These are phyloP conservation scores for Symphodus melops DNA, from an alignment of 2,113 vertebrate genomes.

Conservation along the genomic window DNA sequence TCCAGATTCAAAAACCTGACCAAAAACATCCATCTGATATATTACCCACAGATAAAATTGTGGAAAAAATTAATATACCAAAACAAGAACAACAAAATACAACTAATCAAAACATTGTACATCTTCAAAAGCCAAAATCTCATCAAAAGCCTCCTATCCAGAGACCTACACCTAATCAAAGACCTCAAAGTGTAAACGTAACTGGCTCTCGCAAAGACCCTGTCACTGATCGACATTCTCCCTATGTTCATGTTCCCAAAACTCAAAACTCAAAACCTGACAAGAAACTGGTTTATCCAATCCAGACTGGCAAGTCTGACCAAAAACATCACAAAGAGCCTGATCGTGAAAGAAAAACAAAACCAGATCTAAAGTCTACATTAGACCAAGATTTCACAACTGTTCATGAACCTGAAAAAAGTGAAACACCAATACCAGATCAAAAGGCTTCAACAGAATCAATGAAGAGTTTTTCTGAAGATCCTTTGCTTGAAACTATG, in stretches of 20 bases:
- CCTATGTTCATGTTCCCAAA: neutral
- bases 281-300: neutral
- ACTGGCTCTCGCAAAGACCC: conserved; percentile 13
- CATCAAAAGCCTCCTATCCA: conserved; percentile 26
- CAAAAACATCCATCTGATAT: conserved; percentile 15
- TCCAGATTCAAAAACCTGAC: conserved; percentile 32
- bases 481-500: neutral
- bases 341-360: conserved; percentile 26
- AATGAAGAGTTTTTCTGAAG: neutral
- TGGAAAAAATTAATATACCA: conserved; percentile 4
- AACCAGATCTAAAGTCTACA: conserved; percentile 13
- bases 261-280: conserved; percentile 30
- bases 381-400: neutral
- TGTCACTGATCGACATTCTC: neutral
- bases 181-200: conserved; percentile 7
- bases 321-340: conserved; percentile 17
- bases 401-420: neutral
- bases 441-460: conserved; percentile 8
- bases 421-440: conserved; percentile 1
- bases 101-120: conserved; percentile 12
- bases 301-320: conserved; percentile 2
- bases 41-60: conserved; percentile 36
- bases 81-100: conserved; percentile 5
- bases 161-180: conserved; percentile 25
- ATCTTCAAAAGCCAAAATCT: conserved; percentile 18